Percentiles rank a stretch among this genome's conserved stretches.
phyloP scores from a whole-genome alignment of 2,113 vertebrate species.

The Apeltes quadracus region DNA sequence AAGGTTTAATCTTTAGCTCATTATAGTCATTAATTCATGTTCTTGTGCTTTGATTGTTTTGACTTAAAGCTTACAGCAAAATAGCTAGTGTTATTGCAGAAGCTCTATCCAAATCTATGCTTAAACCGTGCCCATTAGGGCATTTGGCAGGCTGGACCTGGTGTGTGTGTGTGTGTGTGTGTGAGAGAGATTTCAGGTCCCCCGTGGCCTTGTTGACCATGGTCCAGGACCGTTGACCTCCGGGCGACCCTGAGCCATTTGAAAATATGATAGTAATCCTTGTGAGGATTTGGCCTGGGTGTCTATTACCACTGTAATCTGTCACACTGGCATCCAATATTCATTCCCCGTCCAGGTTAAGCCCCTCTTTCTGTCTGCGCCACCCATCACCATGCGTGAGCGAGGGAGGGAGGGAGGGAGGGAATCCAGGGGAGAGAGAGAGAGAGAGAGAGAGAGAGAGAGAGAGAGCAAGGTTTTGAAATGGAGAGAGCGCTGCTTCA shows the following conservation, averaged over 20 bases:
- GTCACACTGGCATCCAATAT: constrained; percentile 76
- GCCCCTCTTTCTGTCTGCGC: constrained; percentile 74
- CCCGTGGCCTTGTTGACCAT: constrained; percentile 51
- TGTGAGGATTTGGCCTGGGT: constrained; percentile 79
- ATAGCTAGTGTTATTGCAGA: not conserved
- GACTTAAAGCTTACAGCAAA: not conserved
- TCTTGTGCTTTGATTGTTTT: not conserved
- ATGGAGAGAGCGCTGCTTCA: constrained; percentile 74
- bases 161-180: constrained; percentile 35
- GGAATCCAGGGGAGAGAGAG: constrained; percentile 26
- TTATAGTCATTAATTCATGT: not conserved
- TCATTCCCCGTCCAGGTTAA: constrained; percentile 80
- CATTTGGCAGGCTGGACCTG: not conserved
- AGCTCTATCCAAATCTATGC: not conserved
- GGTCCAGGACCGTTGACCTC: constrained; percentile 75
- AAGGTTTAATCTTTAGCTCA: not conserved
- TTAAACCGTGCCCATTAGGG: not conserved
- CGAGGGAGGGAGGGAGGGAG: constrained; percentile 10
- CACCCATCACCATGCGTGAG: constrained; percentile 66
- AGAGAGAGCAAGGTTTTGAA: constrained; percentile 41
- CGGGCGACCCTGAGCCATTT: constrained; percentile 70
- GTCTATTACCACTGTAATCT: constrained; percentile 83
- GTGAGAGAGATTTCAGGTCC: constrained; percentile 16
- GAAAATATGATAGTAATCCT: constrained; percentile 80
- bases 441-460: constrained; percentile 14